A percentile compares a stretch with the other conserved stretches of the same genome.
These are phyloP conservation scores for Pleuronectes platessa DNA, from an alignment of 2,113 vertebrate species.

Conservation along the genomic window DNA sequence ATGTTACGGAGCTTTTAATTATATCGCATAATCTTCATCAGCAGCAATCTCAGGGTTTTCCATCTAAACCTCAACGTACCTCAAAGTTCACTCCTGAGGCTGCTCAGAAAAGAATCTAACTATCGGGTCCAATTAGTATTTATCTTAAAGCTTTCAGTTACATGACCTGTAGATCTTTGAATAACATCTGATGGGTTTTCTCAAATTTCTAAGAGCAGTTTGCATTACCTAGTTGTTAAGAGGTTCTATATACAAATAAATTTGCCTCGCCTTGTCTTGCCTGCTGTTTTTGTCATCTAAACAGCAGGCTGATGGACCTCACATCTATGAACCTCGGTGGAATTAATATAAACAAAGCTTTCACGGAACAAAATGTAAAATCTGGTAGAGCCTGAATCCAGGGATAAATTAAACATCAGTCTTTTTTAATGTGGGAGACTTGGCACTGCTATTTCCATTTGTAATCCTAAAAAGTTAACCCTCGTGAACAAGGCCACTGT, in stretches of 20 bases:
- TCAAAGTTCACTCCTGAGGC: too few species aligned
- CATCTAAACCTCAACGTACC: too few species aligned
- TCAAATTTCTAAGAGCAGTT: not conserved
- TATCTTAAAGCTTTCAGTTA: too few species aligned
- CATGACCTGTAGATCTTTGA: not conserved
- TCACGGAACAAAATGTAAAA: not conserved
- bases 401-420: slow-evolving; percentile 24
- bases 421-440: slow-evolving; percentile 32
- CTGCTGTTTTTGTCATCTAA: not conserved
- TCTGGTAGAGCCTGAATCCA: not conserved
- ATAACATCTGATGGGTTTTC: not conserved
- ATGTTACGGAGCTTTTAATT: too few species aligned
- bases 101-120: too few species aligned
- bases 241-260: not conserved
- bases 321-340: not conserved
- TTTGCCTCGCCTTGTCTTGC: not conserved
- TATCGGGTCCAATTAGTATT: not conserved
- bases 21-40: too few species aligned
- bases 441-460: slow-evolving; percentile 17
- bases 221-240: not conserved
- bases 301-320: too few species aligned
- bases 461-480: slow-evolving; percentile 11
- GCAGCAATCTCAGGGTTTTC: too few species aligned
- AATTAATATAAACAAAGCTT: not conserved
- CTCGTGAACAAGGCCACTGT: slow-evolving; percentile 62